Evolutionary conservation across 1,140 invertebrate genomes (phyloP).

Genomic region (Neotoxoptera formosana): DNA sequence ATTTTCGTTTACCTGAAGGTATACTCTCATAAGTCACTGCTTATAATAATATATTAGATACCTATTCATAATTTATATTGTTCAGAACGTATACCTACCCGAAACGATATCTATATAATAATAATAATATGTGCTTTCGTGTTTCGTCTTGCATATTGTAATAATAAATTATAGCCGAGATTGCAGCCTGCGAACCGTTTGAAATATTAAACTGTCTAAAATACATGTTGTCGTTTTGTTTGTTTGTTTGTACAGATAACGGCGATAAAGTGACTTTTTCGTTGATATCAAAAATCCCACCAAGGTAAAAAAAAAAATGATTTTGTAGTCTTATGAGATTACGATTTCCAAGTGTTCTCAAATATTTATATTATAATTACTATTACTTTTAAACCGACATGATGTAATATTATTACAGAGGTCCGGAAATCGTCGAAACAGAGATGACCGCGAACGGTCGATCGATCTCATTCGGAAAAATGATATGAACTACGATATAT

Average conservation of each 20-base stretch:
- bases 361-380: neutral
- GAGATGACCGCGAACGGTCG: neutral
- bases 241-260: neutral
- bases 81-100: neutral
- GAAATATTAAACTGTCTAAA: neutral
- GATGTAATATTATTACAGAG: neutral
- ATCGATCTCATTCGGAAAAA: neutral
- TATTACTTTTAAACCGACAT: neutral
- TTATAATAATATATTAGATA: too few relatives aligned
- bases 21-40: neutral
- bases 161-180: neutral
- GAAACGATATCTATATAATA: neutral
- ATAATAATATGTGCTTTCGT: neutral
- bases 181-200: neutral
- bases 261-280: constrained; percentile 34
- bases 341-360: neutral
- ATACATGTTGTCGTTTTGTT: neutral
- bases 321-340: neutral
- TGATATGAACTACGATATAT: constrained; percentile 36
- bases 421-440: neutral
- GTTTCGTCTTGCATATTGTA: neutral
- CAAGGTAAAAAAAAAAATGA: constrained; percentile 13
- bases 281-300: neutral
- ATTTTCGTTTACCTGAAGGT: neutral
- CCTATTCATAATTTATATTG: neutral